Evolutionary conservation across 1,140 invertebrate genomes (phyloP), one percentile per base, ranked within the genome.

Genomic region (Triops longicaudatus): DNA sequence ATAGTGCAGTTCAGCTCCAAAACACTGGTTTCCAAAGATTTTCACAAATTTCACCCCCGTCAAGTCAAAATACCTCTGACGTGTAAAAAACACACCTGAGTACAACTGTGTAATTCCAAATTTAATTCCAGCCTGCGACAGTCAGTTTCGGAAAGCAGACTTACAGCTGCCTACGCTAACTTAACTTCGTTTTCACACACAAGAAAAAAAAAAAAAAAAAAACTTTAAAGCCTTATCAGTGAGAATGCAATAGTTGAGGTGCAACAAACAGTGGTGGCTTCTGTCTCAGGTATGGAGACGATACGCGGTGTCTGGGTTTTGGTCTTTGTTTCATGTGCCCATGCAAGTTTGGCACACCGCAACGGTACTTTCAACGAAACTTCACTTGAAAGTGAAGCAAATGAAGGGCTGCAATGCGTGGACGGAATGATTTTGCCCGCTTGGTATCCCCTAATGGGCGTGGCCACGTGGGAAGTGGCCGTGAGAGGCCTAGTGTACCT

Each of bases 401-500:
- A 22, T 5, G 50, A 63, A 63, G 50, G 50, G 17, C 72, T 73
- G 0, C 31, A 75, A 10, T 78, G 78, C 42, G 37, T 37, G 14
- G 72, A 76, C 6, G 78, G 78, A 6, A 73, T 78, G 28, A 71
- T 78, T 10, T 27, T 78, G 10, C 74, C 78, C 11, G 43, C 31
- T 28, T 78, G 78, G 78, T 17, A 41, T n/a, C 78, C 78, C 10
- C 26, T 78, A 41, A 17, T 77, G 3, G 63, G 76, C 74, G 74
- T 78, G 26, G 22, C 27, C 27, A 76, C 50, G 12, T 37, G 50
- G 10, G 75, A 42, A 42, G 72, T 76, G 7, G 78, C 75, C n/a
- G 44, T 76, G n/a, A 50, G 78, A 27, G 78, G 74, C 17, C 12
- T 78, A 10, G 3, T 78, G 11, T 78, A 87, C 79, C 81, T 86